Evolutionary conservation across 2,888 invertebrate genomes (phyloP).

Genomic region (Candidula unifasciata): DNA sequence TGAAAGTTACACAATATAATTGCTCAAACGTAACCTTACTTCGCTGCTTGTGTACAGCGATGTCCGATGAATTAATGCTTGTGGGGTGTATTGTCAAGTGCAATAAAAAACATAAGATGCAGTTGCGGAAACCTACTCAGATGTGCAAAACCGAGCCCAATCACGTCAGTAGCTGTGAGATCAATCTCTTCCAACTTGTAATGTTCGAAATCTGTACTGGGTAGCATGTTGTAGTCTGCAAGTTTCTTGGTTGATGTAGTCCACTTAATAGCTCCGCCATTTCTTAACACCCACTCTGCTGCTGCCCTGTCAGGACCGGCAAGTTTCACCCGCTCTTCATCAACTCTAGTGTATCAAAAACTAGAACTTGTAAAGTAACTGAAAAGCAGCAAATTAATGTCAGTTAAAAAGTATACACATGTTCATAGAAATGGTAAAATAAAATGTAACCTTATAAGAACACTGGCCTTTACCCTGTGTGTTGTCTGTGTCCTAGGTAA

Average conservation of each 20-base stretch:
- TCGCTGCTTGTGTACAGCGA: too few relatives aligned
- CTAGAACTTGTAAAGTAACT: background rate
- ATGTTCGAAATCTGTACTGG: slow-evolving; percentile 79
- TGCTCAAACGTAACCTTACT: too few relatives aligned
- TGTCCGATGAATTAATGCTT: too few relatives aligned
- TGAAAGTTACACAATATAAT: too few relatives aligned
- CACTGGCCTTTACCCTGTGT: too few relatives aligned
- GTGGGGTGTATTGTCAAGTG: too few relatives aligned
- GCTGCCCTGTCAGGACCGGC: slow-evolving; percentile 93
- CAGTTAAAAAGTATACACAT: too few relatives aligned
- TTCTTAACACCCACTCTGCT: slow-evolving; percentile 95
- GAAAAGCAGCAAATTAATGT: background rate
- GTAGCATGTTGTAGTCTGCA: slow-evolving; percentile 87
- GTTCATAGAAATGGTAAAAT: too few relatives aligned
- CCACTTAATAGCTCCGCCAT: slow-evolving; percentile 91
- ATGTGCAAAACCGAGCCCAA: slow-evolving; percentile 90
- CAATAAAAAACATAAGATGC: background rate
- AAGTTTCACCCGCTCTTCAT: slow-evolving; percentile 66
- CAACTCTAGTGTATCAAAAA: slow-evolving; percentile 58
- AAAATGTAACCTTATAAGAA: too few relatives aligned
- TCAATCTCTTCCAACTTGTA: slow-evolving; percentile 85
- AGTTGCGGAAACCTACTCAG: slow-evolving; percentile 80
- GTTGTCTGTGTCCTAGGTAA: too few relatives aligned
- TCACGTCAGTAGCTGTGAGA: slow-evolving; percentile 88
- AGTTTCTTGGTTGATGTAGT: slow-evolving; percentile 79